A percentile compares a stretch with the other conserved stretches of the same genome.
Conservation (phyloP, 2,888 invertebrate genomes). For the Epistrophe eligans region DNA sequence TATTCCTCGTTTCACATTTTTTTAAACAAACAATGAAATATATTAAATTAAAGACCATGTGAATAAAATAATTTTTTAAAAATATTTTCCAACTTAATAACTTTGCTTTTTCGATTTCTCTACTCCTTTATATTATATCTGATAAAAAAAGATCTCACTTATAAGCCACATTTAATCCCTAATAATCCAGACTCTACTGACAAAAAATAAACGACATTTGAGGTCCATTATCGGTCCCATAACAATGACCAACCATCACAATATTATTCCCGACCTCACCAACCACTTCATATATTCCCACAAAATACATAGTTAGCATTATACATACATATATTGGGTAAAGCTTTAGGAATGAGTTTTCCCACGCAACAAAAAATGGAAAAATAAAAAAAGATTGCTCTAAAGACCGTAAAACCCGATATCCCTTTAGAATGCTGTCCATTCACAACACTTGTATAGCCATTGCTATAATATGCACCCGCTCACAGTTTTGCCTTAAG, state of each 20-base stretch:
- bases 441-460: background rate
- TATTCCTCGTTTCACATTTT: too few species aligned
- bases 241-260: constrained; percentile 39
- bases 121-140: too few species aligned
- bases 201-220: constrained; percentile 28
- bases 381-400: constrained; percentile 23
- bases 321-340: background rate
- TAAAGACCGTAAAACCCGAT: constrained; percentile 48
- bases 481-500: constrained; percentile 31
- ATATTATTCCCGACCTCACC: constrained; percentile 25
- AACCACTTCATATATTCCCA: constrained; percentile 27
- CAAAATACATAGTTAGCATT: constrained; percentile 21
- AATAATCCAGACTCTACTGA: constrained; percentile 42
- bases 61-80: too few species aligned
- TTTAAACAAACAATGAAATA: too few species aligned
- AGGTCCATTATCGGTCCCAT: constrained; percentile 55
- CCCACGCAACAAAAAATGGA: constrained; percentile 14
- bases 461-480: constrained; percentile 10
- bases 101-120: background rate
- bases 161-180: constrained; percentile 38
- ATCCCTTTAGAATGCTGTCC: constrained; percentile 43
- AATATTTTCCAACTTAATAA: background rate
- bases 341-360: constrained; percentile 37
- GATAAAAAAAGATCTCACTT: constrained; percentile 17
- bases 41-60: too few species aligned